Evolutionary conservation across 2,888 invertebrate genomes (phyloP).

Genomic region (Idaea biselata): DNA sequence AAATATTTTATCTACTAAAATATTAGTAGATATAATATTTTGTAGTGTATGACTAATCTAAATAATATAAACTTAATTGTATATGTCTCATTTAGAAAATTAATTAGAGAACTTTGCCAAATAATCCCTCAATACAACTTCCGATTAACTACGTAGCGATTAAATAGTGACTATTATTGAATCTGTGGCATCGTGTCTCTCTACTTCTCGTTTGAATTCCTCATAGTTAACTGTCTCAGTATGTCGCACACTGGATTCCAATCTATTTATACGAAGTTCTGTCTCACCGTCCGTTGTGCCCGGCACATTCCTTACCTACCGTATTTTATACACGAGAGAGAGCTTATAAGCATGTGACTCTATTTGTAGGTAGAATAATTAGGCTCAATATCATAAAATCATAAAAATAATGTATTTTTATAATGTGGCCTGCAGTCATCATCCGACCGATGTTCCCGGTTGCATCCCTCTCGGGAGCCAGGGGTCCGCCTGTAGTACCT

Average conservation of each 20-base stretch:
- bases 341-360: no score
- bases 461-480: no score
- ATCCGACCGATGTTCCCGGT: no score
- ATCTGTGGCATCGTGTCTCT: conserved; percentile 2
- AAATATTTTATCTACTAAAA: no score
- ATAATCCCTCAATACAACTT: not conserved
- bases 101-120: not conserved
- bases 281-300: not conserved
- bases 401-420: no score
- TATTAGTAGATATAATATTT: no score
- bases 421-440: no score
- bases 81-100: not conserved
- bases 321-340: not conserved
- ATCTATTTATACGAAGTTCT: conserved; percentile 17
- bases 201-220: conserved; percentile 4
- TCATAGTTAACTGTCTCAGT: conserved; percentile 7
- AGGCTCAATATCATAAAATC: no score
- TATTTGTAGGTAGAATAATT: no score
- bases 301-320: not conserved
- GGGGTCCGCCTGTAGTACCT: no score
- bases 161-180: not conserved
- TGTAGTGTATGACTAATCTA: no score
- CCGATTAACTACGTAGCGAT: not conserved
- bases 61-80: not conserved
- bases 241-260: conserved; percentile 15